phyloP scores from a whole-genome alignment of 2,888 invertebrate species.

The Perithous albicinctus region DNA sequence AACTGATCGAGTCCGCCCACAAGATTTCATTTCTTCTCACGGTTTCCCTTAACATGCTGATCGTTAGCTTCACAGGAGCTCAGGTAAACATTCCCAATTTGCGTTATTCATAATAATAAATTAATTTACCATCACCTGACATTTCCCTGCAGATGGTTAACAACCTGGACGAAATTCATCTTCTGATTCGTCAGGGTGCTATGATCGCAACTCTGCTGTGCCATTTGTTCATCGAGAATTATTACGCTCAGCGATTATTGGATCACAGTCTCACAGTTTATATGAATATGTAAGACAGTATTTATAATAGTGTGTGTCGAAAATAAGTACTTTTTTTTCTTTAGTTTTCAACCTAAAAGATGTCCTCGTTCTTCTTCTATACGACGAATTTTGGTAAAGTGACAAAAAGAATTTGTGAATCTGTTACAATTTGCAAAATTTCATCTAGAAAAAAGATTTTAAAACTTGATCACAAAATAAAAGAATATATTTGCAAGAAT shows the following conservation, averaged over 20 bases:
- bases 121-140: neutral
- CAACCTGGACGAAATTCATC: neutral
- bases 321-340: too few relatives aligned
- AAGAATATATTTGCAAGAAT: too few relatives aligned
- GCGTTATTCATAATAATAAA: too few relatives aligned
- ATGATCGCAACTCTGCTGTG: neutral
- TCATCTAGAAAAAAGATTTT: too few relatives aligned
- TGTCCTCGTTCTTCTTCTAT: too few relatives aligned
- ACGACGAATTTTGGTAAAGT: too few relatives aligned
- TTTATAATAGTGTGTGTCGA: too few relatives aligned
- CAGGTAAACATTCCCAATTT: conserved; percentile 39
- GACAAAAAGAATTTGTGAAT: too few relatives aligned
- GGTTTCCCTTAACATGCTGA: conserved; percentile 57
- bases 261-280: conserved; percentile 25
- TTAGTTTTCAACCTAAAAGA: too few relatives aligned
- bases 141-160: neutral
- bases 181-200: neutral
- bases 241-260: conserved; percentile 24
- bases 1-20: conserved; percentile 59
- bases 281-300: conserved; percentile 22
- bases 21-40: conserved; percentile 44
- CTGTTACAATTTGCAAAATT: too few relatives aligned
- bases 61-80: conserved; percentile 59
- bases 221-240: conserved; percentile 35
- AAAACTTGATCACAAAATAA: too few relatives aligned